Evolutionary conservation across 2,113 vertebrate species (phyloP), one percentile per base, ranked within the genome.

Genomic region (Ovis aries): DNA sequence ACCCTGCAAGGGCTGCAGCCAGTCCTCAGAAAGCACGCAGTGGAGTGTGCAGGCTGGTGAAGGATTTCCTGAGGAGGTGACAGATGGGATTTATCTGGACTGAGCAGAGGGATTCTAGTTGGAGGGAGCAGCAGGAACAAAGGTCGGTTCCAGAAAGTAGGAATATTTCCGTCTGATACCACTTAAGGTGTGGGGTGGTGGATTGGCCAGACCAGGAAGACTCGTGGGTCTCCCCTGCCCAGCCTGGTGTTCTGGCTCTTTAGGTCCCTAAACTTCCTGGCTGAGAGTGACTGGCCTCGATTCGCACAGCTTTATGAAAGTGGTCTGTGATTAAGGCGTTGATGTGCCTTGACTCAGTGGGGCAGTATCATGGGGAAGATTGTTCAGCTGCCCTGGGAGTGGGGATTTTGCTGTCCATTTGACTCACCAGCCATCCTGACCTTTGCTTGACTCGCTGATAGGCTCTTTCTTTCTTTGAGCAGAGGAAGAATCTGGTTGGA

Each of bases 121-220:
- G n/a, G 77, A 92, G 40, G 52, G 23, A 78, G 19, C 19, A 78
- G 29, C 14, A 27, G 31, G 27, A n/a, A 15, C 33, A 48, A 82
- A 64, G 31, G 7, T 71, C 50, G 16, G 7, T 93, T 93, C 52
- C 36, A 29, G 88, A 85, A 97, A 90, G 36, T 50, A n/a, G 60
- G 25, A 86, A 6, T 45, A 16, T 59, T 82, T 95, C 60, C 23
- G 0, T 59, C 11, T 43, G 40, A 52, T 71, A 23, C 21, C 43
- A 11, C 25, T 59, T 13, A 57, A 13, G 23, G 3, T 8, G 3
- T 84, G 33, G 21, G 25, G 36, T 90, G 60, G 67, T 48, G n/a
- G 59, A 13, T 50, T 27, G 78, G 62, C 57, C 17, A 16, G 4
- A 4, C 17, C 27, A 40, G 25, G n/a, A 71, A 48, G 40, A 25